Percentiles rank a stretch among this genome's conserved stretches.
Evolutionary conservation across 2,113 vertebrate genomes (phyloP).

Genomic region (Pontoporia blainvillei): DNA sequence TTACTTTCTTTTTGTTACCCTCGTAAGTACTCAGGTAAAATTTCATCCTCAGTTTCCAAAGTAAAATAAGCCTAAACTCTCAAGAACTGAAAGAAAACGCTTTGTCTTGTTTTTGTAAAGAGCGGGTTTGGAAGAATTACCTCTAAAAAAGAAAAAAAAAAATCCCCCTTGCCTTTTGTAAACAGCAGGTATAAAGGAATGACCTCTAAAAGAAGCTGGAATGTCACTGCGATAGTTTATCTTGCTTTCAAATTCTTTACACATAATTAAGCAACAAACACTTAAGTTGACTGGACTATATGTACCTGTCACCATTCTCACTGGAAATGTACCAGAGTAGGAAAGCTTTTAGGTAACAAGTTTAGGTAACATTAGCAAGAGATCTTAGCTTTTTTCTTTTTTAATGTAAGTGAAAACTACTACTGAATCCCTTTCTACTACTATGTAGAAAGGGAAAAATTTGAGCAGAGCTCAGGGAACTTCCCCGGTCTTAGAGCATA

Average conservation of each 20-base stretch:
- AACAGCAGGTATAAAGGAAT: background rate
- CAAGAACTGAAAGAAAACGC: background rate
- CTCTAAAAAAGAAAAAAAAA: background rate
- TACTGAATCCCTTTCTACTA: background rate
- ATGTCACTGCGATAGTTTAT: background rate
- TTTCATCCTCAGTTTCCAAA: conserved; percentile 6
- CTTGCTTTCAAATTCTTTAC: background rate
- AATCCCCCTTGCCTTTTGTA: background rate
- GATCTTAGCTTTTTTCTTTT: background rate
- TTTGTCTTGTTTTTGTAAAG: background rate
- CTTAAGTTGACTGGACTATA: background rate
- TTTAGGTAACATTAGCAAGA: background rate
- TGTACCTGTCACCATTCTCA: background rate
- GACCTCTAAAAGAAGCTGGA: background rate
- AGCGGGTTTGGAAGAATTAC: background rate
- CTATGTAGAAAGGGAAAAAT: background rate
- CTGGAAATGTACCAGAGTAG: background rate
- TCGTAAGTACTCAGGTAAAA: background rate
- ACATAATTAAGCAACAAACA: background rate
- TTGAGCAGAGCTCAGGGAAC: background rate
- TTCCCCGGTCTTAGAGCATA: background rate
- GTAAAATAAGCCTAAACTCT: conserved; percentile 6
- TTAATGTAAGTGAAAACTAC: background rate
- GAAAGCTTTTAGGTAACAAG: background rate
- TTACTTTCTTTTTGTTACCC: background rate